Percentiles rank a stretch among this genome's conserved stretches.
Conservation (phyloP, 2,113 vertebrate genomes). For the Oceanites oceanicus region DNA sequence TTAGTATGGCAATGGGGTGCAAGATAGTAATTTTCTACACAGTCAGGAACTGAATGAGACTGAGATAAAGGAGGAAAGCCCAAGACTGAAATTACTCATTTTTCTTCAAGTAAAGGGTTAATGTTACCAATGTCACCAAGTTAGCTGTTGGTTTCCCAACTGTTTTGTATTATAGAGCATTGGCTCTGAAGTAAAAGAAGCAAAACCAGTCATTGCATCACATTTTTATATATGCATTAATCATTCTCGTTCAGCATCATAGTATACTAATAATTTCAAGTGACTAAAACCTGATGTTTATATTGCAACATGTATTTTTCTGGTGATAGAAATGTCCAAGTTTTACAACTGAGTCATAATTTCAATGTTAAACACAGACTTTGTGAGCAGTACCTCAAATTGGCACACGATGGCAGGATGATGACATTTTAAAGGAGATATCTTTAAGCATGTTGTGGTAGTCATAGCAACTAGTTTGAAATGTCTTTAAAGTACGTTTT, state of each 20-base stretch:
- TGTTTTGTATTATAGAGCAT: background rate
- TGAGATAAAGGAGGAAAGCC: background rate
- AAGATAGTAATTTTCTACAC: background rate
- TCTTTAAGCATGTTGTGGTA: background rate
- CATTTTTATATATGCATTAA: background rate
- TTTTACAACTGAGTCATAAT: background rate
- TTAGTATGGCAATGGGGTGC: background rate
- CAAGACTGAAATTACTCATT: background rate
- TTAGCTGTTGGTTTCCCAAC: background rate
- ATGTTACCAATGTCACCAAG: background rate
- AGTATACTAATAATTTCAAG: background rate
- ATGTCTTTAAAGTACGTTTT: background rate
- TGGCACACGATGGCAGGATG: constrained; percentile 57
- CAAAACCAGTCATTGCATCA: background rate
- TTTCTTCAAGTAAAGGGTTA: background rate
- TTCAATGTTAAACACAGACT: background rate
- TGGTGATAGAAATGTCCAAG: background rate
- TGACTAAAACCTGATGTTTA: background rate
- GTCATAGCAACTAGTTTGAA: constrained; percentile 10
- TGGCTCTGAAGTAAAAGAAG: background rate
- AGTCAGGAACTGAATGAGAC: background rate
- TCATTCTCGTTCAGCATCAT: background rate
- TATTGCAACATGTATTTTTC: background rate
- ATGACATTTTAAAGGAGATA: background rate
- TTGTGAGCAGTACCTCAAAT: background rate